A percentile compares a stretch with the other conserved stretches of the same genome.
Conservation (phyloP, 2,797 vertebrate species). For the Hippopotamyrus pictus region DNA sequence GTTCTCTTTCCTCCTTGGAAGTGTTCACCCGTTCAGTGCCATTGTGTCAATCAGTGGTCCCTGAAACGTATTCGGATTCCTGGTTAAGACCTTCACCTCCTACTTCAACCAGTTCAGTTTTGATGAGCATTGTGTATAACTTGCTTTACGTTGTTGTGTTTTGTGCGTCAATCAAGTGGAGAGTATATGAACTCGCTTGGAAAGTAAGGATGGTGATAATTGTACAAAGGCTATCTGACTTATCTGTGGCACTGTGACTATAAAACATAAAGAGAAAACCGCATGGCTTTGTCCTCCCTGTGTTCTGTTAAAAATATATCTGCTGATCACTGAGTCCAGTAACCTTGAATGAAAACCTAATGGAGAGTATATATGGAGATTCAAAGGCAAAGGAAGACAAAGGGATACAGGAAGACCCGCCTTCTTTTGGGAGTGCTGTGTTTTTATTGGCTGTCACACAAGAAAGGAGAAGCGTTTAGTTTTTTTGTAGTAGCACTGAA, state of each 20-base stretch:
- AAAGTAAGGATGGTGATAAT: not conserved
- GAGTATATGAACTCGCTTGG: not conserved
- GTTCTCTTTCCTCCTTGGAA: constrained; percentile 23
- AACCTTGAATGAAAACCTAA: not conserved
- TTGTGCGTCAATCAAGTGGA: not conserved
- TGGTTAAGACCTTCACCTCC: not conserved
- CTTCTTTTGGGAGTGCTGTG: not conserved
- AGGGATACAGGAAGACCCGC: not conserved
- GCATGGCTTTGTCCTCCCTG: not conserved
- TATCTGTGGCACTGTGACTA: not conserved
- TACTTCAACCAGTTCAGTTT: not conserved
- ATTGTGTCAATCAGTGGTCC: not conserved
- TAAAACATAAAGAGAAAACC: not conserved
- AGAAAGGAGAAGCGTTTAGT: not conserved
- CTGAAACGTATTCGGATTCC: not conserved
- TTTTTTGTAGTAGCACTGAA: not conserved
- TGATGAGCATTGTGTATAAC: not conserved
- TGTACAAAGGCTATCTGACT: not conserved
- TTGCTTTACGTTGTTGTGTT: not conserved
- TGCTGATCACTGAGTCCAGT: not conserved
- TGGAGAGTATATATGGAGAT: not conserved
- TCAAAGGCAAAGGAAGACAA: not conserved
- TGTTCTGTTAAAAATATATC: not conserved
- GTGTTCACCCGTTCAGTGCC: not conserved
- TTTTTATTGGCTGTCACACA: not conserved